Evolutionary conservation across 1,140 invertebrate genomes (phyloP).

Genomic region (Pseudomyrmex dendroicus): DNA sequence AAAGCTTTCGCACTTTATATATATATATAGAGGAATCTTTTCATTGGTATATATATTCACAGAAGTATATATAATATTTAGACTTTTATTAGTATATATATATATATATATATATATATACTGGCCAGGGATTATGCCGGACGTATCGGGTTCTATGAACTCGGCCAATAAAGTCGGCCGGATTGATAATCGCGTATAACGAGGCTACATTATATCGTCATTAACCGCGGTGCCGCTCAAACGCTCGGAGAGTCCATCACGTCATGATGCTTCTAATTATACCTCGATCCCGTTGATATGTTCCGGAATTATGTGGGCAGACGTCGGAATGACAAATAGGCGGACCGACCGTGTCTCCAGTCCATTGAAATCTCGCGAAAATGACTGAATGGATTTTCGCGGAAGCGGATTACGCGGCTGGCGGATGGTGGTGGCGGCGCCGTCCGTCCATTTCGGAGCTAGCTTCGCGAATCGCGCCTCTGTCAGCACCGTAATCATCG

Average conservation of each 20-base stretch:
- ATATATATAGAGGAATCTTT: neutral
- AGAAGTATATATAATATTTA: neutral
- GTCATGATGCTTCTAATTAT: slow-evolving; percentile 42
- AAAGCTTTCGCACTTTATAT: neutral
- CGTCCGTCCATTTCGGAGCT: neutral
- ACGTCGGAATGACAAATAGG: slow-evolving; percentile 70
- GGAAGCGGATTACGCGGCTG: slow-evolving; percentile 67
- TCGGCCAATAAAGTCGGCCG: slow-evolving; percentile 27
- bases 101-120: no score
- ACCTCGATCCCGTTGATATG: slow-evolving; percentile 52
- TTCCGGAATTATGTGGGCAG: slow-evolving; percentile 66
- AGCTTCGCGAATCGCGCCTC: slow-evolving; percentile 60
- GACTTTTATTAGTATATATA: slow-evolving; percentile 4
- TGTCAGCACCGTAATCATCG: slow-evolving; percentile 53
- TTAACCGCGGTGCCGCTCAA: slow-evolving; percentile 46
- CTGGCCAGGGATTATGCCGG: slow-evolving; percentile 3
- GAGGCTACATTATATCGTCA: slow-evolving; percentile 44
- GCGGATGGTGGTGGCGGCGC: slow-evolving; percentile 28
- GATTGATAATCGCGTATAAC: slow-evolving; percentile 32
- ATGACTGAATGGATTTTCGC: slow-evolving; percentile 69
- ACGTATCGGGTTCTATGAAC: slow-evolving; percentile 16
- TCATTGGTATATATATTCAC: neutral
- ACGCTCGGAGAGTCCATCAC: slow-evolving; percentile 54
- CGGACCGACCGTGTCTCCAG: slow-evolving; percentile 55
- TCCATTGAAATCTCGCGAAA: slow-evolving; percentile 69